Evolutionary conservation across 2,888 invertebrate genomes (phyloP).

Genomic region (Drosophila suboccidentalis): DNA sequence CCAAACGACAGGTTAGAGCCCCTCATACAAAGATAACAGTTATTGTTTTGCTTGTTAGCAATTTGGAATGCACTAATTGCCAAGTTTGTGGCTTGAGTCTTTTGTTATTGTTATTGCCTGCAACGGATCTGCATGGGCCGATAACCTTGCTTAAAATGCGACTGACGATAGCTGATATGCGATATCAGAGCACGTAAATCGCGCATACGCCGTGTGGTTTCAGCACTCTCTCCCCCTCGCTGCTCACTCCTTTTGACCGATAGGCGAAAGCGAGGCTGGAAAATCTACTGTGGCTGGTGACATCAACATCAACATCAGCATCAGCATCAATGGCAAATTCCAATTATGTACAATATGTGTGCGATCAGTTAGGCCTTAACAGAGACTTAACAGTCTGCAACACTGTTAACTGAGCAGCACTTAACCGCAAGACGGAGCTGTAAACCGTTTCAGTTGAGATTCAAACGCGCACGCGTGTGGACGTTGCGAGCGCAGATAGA

Average conservation of each 20-base stretch:
- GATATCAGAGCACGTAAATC: constrained; percentile 48
- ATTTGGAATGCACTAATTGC: constrained; percentile 61
- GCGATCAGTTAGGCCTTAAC: constrained; percentile 24
- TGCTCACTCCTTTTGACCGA: constrained; percentile 1
- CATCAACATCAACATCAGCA: constrained; percentile 31
- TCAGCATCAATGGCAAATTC: constrained; percentile 34
- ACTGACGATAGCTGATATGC: constrained; percentile 21
- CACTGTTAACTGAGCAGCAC: constrained; percentile 55
- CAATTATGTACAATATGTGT: constrained; percentile 27
- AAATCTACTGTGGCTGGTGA: constrained; percentile 34
- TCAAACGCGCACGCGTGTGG: constrained; percentile 75
- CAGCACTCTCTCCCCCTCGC: not conserved
- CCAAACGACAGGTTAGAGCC: constrained; percentile 72
- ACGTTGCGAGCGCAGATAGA: constrained; percentile 41
- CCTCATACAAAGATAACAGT: constrained; percentile 56
- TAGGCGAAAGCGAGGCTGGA: constrained; percentile 49
- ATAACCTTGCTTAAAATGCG: constrained; percentile 53
- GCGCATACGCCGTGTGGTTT: constrained; percentile 34
- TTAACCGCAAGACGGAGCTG: constrained; percentile 64
- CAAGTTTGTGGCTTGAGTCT: constrained; percentile 47
- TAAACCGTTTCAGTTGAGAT: constrained; percentile 79
- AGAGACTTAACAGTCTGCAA: constrained; percentile 38
- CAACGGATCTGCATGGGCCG: constrained; percentile 43
- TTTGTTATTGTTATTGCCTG: constrained; percentile 55
- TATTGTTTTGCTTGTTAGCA: constrained; percentile 58